Conservation (phyloP, 2,113 vertebrate genomes). For the Siniperca knerii region DNA sequence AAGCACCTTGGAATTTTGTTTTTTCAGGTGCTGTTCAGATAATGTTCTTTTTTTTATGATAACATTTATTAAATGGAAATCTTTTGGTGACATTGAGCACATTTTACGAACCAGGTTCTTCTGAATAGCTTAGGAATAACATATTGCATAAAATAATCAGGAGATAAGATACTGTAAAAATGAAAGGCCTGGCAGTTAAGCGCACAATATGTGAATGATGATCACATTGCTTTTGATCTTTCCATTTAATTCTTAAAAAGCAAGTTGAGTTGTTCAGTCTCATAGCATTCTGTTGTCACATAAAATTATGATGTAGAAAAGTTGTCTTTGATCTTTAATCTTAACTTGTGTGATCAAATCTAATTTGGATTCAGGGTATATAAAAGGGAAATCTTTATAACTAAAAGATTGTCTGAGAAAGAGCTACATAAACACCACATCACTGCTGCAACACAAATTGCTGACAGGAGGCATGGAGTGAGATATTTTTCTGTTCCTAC, state of each 20-base stretch:
- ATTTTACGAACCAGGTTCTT: background rate
- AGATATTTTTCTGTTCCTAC: background rate
- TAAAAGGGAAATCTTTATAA: background rate
- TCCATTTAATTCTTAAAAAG: background rate
- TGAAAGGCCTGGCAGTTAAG: background rate
- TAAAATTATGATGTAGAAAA: background rate
- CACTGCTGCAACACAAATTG: slow-evolving; percentile 5
- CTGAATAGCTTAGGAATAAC: background rate
- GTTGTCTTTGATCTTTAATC: background rate
- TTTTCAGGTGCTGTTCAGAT: background rate
- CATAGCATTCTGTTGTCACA: background rate
- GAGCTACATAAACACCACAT: background rate
- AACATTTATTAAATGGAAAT: background rate
- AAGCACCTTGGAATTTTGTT: background rate
- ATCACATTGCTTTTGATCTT: slow-evolving; percentile 9
- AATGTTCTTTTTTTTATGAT: too few relatives aligned
- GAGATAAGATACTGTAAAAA: background rate
- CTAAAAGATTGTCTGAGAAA: background rate
- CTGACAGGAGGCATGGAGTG: slow-evolving; percentile 14
- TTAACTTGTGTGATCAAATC: background rate
- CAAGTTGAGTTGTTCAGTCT: background rate
- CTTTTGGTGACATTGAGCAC: background rate
- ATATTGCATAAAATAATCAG: background rate
- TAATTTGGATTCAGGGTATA: background rate
- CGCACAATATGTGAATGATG: background rate